Evolutionary conservation across 1,140 invertebrate species (phyloP), one percentile per base, ranked within the genome.

Genomic region (Drosophila lini): DNA sequence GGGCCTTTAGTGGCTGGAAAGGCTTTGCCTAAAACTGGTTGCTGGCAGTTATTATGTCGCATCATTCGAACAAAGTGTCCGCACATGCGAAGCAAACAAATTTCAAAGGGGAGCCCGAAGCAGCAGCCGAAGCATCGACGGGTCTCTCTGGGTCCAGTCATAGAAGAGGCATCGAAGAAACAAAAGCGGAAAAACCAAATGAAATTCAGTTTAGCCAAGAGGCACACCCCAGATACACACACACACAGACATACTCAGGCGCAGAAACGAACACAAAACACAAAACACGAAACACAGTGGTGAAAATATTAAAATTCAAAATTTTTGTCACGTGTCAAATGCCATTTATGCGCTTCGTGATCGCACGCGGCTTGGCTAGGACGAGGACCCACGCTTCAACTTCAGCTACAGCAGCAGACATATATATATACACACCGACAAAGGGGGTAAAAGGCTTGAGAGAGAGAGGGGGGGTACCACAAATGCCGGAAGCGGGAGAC

Each of bases 271-370:
- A 40, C 48, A 52, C 32, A 41, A 28, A 68, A 25, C 50, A 40
- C n/a, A n/a, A 44, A 25, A 38, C 63, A 59, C 19, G n/a, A 61
- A 15, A 38, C 44, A 61, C 55, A 71, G 75, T 55, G 68, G 74
- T 52, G 59, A 70, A 86, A 82, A 86, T 88, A 86, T 86, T 88
- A 82, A 82, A 86, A 86, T 88, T 86, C 63, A 80, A 82, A 63
- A 86, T 88, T 86, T 86, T 76, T 82, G 82, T 86, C 82, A 86
- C 82, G 82, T 88, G 82, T 86, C 82, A 86, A 86, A 86, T 81
- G 82, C 80, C 82, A 86, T 86, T 86, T 86, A 86, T 86, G 82
- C 83, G 82, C 82, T 86, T 74, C 83, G 83, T 86, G 82, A 86
- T 86, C 83, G 83, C 76, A 88, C 62, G 83, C 82, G 71, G 69